Percentiles rank a stretch among this genome's conserved stretches.
phyloP scores from a whole-genome alignment of 2,888 invertebrate species.

The Parnassius mnemosyne region DNA sequence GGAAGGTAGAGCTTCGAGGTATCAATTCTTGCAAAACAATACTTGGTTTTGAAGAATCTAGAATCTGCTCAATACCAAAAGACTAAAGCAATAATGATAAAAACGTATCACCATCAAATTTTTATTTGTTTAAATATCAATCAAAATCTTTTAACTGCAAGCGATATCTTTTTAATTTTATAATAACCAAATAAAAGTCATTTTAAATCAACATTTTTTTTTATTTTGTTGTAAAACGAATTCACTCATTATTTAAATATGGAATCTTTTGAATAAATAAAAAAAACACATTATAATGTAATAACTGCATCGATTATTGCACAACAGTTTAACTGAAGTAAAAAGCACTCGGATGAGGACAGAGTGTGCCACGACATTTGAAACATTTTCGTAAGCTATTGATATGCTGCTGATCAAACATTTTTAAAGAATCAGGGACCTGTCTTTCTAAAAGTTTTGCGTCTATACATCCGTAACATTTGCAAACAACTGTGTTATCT shows the following conservation, averaged over 20 bases:
- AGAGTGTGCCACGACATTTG: conserved; percentile 26
- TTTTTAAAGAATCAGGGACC: background rate
- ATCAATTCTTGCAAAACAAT: too few species aligned
- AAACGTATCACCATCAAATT: too few species aligned
- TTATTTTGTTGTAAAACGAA: too few species aligned
- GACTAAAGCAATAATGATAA: too few species aligned
- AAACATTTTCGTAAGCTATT: conserved; percentile 24
- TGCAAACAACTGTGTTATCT: conserved; percentile 10
- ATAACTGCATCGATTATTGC: background rate
- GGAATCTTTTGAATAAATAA: too few species aligned
- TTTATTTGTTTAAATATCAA: too few species aligned
- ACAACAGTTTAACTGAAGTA: conserved; percentile 27
- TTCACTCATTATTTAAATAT: background rate
- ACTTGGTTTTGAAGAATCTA: too few species aligned
- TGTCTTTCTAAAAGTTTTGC: conserved; percentile 17
- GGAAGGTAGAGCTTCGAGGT: too few species aligned
- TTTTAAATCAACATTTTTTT: too few species aligned
- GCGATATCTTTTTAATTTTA: background rate
- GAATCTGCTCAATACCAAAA: too few species aligned
- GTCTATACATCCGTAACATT: conserved; percentile 20
- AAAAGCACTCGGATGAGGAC: conserved; percentile 30
- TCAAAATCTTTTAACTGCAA: background rate
- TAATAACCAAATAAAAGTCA: too few species aligned
- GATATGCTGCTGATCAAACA: background rate
- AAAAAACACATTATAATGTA: too few species aligned